Conservation (phyloP, 2,113 vertebrate genomes). For the Octodon degus region DNA sequence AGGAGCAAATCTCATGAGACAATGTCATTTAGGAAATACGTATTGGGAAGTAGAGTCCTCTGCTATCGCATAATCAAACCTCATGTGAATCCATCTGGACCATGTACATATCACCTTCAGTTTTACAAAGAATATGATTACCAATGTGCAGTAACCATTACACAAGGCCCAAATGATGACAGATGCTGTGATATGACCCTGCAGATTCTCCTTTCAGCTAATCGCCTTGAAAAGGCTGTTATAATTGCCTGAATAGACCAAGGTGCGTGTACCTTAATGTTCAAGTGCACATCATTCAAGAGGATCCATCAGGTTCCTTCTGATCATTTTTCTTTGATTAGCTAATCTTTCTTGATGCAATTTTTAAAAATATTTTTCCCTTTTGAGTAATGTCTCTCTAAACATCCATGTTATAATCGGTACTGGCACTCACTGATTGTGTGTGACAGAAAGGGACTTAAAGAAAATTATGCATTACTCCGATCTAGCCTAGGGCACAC, state of each 20-base stretch:
- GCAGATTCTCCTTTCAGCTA: constrained; percentile 72
- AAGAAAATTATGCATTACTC: constrained; percentile 86
- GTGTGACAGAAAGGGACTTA: constrained; percentile 83
- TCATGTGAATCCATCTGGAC: not conserved
- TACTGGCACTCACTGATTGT: constrained; percentile 82
- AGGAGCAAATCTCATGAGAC: not conserved
- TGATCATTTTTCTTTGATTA: constrained; percentile 86
- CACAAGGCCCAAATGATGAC: not conserved
- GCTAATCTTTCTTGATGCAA: constrained; percentile 85
- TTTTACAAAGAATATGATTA: not conserved
- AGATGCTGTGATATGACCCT: constrained; percentile 45
- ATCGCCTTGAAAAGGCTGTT: constrained; percentile 77
- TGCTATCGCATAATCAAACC: not conserved
- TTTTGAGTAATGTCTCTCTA: constrained; percentile 84
- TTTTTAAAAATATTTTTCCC: constrained; percentile 71
- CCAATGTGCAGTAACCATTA: not conserved
- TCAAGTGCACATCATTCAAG: constrained; percentile 80
- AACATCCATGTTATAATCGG: constrained; percentile 82
- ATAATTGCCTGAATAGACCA: constrained; percentile 69
- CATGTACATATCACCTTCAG: not conserved
- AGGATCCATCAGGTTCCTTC: constrained; percentile 78
- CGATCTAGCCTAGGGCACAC: constrained; percentile 86
- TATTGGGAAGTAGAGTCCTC: not conserved
- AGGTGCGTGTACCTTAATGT: constrained; percentile 55
- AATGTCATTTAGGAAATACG: not conserved